Base-by-base conservation (phyloP, 2,888 invertebrate genomes). In the Napeogenes sylphis region DNA sequence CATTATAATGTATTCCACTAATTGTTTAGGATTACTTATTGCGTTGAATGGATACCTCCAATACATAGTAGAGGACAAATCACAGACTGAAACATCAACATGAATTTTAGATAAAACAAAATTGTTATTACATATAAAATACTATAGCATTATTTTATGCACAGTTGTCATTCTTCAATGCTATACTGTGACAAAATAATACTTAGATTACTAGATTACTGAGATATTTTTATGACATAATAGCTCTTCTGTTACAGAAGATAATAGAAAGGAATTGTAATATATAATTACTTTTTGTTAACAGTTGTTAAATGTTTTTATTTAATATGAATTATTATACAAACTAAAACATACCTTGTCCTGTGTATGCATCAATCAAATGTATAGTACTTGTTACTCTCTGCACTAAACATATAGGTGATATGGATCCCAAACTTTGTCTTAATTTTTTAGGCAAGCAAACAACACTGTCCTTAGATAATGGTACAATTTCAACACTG, bases 1-100 rank as follows among this genome's bases (percentile, higher is more conserved):
- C 96, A 99, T 97, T 0, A 99, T 97, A 74, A 97, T 93, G 80
- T 96, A 99, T 81, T 99, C 97, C 0, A 94, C 93, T 66, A 99
- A 85, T 77, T 98, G 97, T 80, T 97, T 98, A 0, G 97, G 96
- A 79, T 96, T 95, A 77, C 97, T 98, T 66, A 99, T 94, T 35
- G 95, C 93, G 60, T 93, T 92, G 81, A 99, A 99, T 4, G 97
- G 96, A 66, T 94, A 89, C 69, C 98, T 92, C 95, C 97, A 99
- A 83, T 94, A 99, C 1, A 93, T 90, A 2, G 93, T 93, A 8
- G 95, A 92, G 66, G 92, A 94, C 5, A 99, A 80, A 83, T 98
- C 98, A 70, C 97, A 96, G 75, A 97, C 97, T 96, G 78, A 64
- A 80, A 82, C 33, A 62, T 56, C 62, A 66, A 62, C 45, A 10